phyloP scores from a whole-genome alignment of 1,140 invertebrate species.

The Magallana angulata region DNA sequence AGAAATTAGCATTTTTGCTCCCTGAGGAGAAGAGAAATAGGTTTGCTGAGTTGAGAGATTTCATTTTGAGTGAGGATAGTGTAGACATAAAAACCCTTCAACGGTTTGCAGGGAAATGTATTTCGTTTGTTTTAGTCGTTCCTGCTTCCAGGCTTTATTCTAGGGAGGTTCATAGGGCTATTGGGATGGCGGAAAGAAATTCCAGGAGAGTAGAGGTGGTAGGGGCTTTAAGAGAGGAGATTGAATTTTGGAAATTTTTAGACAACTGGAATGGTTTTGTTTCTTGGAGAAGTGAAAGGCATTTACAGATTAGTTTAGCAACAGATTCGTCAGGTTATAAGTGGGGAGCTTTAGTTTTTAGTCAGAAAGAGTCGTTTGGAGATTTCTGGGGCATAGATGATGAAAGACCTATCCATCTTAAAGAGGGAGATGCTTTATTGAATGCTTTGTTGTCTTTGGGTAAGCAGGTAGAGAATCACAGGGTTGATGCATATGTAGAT shows the following conservation, averaged over 20 bases:
- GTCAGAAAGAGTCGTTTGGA: background rate
- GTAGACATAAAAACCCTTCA: constrained; percentile 38
- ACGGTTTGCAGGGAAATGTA: constrained; percentile 52
- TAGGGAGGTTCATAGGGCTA: constrained; percentile 47
- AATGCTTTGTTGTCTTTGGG: background rate
- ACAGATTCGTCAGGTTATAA: constrained; percentile 38
- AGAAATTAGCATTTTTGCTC: constrained; percentile 41
- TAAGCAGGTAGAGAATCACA: constrained; percentile 29
- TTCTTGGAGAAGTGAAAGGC: constrained; percentile 38
- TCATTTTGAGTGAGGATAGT: background rate
- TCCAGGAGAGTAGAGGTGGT: background rate
- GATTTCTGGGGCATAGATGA: constrained; percentile 40
- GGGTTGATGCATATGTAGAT: constrained; percentile 48
- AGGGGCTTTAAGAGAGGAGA: background rate
- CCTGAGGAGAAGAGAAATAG: constrained; percentile 43
- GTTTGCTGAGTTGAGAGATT: constrained; percentile 27
- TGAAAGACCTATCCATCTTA: constrained; percentile 42
- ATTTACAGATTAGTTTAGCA: constrained; percentile 36
- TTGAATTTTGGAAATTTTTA: constrained; percentile 46
- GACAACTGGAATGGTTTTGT: constrained; percentile 36
- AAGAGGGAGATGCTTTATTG: constrained; percentile 43
- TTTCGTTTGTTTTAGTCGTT: constrained; percentile 53
- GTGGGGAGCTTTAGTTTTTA: constrained; percentile 34
- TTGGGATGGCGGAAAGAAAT: constrained; percentile 5
- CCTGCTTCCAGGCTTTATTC: constrained; percentile 51